Conservation (phyloP, 2,888 invertebrate genomes). For the Habrosyne pyritoides region DNA sequence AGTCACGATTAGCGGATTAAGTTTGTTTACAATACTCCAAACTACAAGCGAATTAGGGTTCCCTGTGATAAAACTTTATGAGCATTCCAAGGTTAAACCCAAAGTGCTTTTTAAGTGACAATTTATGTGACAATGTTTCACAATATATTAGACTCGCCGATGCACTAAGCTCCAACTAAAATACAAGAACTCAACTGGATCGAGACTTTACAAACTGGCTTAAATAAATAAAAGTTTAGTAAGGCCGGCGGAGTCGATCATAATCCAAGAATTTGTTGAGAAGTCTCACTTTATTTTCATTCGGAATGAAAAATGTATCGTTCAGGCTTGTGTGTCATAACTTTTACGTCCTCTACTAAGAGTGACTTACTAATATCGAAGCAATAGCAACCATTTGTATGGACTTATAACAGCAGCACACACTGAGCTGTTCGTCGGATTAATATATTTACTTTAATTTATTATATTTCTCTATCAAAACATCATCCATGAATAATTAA, state of each 20-base stretch:
- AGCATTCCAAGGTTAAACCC: conserved; percentile 42
- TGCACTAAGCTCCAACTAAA: conserved; percentile 39
- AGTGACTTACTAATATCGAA: no score
- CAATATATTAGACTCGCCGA: conserved; percentile 53
- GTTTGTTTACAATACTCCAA: conserved; percentile 3
- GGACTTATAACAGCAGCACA: no score
- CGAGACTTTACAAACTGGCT: conserved; percentile 41
- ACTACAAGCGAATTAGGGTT: conserved; percentile 1
- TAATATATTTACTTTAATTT: no score
- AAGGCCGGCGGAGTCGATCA: conserved; percentile 32
- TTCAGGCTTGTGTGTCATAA: background rate
- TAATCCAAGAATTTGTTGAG: conserved; percentile 13
- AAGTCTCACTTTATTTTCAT: conserved; percentile 6
- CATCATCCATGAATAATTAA: no score
- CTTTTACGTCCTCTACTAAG: background rate
- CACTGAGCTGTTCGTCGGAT: no score
- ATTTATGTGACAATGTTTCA: conserved; percentile 63
- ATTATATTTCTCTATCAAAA: no score
- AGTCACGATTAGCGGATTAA: conserved; percentile 3
- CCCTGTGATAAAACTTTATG: conserved; percentile 32
- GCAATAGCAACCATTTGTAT: no score
- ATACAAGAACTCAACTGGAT: conserved; percentile 42
- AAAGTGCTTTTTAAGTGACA: conserved; percentile 56
- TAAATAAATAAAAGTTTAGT: conserved; percentile 50
- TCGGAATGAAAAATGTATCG: background rate